A percentile compares a stretch with the other conserved stretches of the same genome.
Evolutionary conservation across 2,113 vertebrate species (phyloP).

Genomic region (Butastur rufipennis): DNA sequence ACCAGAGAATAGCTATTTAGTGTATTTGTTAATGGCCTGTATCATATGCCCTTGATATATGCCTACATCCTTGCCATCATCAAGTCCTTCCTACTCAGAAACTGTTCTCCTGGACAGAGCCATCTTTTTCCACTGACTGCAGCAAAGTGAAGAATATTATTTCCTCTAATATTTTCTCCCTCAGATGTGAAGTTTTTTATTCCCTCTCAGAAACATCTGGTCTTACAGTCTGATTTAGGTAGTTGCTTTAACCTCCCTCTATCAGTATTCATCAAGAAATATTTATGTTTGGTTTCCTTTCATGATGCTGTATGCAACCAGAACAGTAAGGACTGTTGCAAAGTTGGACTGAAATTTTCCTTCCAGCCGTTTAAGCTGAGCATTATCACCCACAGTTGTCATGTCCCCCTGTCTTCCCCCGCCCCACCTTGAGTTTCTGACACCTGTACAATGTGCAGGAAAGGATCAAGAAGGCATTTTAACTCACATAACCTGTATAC

Average conservation of each 20-base stretch:
- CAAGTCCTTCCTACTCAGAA: background rate
- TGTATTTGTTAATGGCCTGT: background rate
- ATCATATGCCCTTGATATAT: background rate
- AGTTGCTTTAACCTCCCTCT: background rate
- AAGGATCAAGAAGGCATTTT: background rate
- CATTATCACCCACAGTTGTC: no score
- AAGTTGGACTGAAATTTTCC: background rate
- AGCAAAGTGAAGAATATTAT: background rate
- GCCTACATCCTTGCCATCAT: background rate
- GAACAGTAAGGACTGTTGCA: background rate
- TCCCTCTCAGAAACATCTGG: background rate
- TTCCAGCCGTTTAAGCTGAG: background rate
- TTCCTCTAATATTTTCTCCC: background rate
- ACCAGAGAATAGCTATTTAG: background rate
- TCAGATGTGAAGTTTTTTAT: background rate
- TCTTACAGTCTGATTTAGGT: background rate
- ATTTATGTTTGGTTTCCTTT: background rate
- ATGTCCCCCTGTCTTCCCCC: no score
- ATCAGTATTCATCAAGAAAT: background rate
- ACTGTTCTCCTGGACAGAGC: background rate
- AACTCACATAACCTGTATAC: background rate
- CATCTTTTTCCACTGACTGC: background rate
- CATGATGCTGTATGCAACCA: background rate
- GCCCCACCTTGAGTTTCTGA: background rate
- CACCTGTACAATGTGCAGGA: background rate